A percentile compares a stretch with the other conserved stretches of the same genome.
Conservation (phyloP, 1,140 invertebrate species). For the Drosophila arawakana region DNA sequence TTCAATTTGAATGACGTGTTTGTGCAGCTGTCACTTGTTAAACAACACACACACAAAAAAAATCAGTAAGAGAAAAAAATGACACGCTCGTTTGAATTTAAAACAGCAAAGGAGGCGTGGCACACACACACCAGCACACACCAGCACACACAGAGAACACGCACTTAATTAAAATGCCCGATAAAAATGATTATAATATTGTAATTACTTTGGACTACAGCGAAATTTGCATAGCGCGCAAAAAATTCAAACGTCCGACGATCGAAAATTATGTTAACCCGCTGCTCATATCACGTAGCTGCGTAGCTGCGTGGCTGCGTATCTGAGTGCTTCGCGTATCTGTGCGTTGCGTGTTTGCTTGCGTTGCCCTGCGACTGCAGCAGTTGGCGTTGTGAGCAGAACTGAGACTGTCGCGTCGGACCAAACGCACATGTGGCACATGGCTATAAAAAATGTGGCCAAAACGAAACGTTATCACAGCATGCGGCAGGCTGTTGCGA, state of each 20-base stretch:
- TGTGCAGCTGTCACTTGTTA: constrained; percentile 20
- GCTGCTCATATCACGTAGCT: constrained; percentile 31
- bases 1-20: background rate
- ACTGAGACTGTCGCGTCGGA: constrained; percentile 52
- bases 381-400: constrained; percentile 73
- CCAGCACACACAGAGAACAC: background rate
- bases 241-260: constrained; percentile 39
- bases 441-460: background rate
- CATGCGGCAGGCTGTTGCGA: constrained; percentile 45
- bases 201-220: constrained; percentile 9
- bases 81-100: constrained; percentile 1
- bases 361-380: constrained; percentile 61
- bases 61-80: constrained; percentile 10
- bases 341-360: constrained; percentile 20
- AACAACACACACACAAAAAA: constrained; percentile 8
- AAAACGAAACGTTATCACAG: constrained; percentile 55
- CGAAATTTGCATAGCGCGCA: constrained; percentile 26
- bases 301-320: constrained; percentile 7
- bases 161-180: background rate
- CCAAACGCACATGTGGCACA: constrained; percentile 54
- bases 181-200: constrained; percentile 18
- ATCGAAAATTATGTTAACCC: constrained; percentile 20
- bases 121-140: constrained; percentile 1
- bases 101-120: constrained; percentile 5
- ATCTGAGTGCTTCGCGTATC: constrained; percentile 40